A percentile compares a stretch with the other conserved stretches of the same genome.
phyloP scores from a whole-genome alignment of 2,888 invertebrate species.

The Acrocyrtus sp. region DNA sequence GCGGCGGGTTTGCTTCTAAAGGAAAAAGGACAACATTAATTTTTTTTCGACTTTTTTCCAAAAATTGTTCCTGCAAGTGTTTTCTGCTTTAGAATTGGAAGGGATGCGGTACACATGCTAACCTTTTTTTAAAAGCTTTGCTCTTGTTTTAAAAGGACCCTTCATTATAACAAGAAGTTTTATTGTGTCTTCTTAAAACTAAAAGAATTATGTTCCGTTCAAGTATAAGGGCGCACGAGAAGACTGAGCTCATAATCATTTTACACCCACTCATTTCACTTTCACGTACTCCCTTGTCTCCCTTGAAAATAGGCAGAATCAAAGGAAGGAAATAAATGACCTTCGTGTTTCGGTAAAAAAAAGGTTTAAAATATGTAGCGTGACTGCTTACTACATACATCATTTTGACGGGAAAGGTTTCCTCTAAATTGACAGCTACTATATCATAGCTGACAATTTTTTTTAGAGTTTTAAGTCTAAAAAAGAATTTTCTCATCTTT shows the following conservation, averaged over 20 bases:
- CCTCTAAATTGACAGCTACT: conserved; percentile 4
- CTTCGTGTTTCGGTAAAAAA: neutral
- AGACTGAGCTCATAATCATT: conserved; percentile 21
- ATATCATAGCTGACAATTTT: conserved; percentile 1
- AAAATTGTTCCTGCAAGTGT: conserved; percentile 2
- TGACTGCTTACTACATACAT: conserved; percentile 50
- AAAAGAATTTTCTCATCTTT: neutral
- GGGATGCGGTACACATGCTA: neutral
- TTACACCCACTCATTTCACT: conserved; percentile 27
- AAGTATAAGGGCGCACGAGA: conserved; percentile 1
- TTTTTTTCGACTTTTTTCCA: too few species aligned
- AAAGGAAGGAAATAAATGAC: too few species aligned
- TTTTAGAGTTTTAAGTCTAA: neutral
- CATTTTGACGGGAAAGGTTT: conserved; percentile 28
- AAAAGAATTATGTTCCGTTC: too few species aligned
- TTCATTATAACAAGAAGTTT: too few species aligned
- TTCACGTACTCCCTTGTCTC: conserved; percentile 4
- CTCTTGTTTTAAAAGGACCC: too few species aligned
- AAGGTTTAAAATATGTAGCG: conserved; percentile 3
- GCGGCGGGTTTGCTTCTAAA: neutral
- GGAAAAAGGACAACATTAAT: too few species aligned
- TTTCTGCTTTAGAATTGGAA: too few species aligned
- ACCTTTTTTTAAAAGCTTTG: neutral
- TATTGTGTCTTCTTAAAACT: neutral
- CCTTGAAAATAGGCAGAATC: conserved; percentile 3